Evolutionary conservation across 2,113 vertebrate genomes (phyloP).

Genomic region (Oceanodroma tethys): DNA sequence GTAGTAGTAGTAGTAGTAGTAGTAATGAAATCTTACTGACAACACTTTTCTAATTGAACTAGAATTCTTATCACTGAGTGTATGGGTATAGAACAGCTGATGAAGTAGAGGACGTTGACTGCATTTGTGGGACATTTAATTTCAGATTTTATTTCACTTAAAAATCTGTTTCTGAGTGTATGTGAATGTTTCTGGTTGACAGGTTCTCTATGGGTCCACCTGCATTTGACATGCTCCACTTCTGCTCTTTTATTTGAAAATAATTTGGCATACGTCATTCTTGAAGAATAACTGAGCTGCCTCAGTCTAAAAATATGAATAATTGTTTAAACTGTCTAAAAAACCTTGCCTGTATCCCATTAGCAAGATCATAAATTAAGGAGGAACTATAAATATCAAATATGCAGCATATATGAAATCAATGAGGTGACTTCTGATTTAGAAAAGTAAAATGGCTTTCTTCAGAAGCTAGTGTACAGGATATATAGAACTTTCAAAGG

Average conservation of each 20-base stretch:
- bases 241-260: background rate
- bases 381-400: background rate
- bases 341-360: background rate
- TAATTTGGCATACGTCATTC: background rate
- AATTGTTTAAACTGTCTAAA: background rate
- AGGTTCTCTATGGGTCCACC: background rate
- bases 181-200: background rate
- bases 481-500: background rate
- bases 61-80: background rate
- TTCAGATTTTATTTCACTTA: background rate
- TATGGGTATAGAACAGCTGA: background rate
- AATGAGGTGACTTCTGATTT: background rate
- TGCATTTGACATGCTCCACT: background rate
- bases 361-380: background rate
- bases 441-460: background rate
- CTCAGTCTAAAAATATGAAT: background rate
- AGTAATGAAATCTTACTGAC: background rate
- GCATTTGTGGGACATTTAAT: background rate
- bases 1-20: background rate
- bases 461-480: background rate
- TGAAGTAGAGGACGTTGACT: background rate
- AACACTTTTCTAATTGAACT: background rate
- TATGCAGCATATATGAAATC: background rate
- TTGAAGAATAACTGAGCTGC: background rate
- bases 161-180: background rate